These are phyloP conservation scores for Papilio demoleus DNA, from an alignment of 2,888 invertebrate species.

Conservation along the genomic window DNA sequence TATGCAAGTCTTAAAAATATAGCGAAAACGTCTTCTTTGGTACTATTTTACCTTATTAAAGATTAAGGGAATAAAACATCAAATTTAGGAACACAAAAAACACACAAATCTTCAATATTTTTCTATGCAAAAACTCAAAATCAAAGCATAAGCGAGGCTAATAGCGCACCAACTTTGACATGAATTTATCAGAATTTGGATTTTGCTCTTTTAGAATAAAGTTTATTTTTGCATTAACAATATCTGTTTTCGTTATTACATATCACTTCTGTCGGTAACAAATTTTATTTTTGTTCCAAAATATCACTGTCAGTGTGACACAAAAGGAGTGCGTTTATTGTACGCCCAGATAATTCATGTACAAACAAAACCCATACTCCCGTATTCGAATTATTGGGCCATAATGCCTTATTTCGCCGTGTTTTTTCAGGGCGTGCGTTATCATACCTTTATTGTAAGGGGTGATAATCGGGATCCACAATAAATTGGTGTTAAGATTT, in stretches of 20 bases:
- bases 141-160: not conserved
- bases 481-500: too few relatives aligned
- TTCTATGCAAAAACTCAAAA: slow-evolving; percentile 13
- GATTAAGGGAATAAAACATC: not conserved
- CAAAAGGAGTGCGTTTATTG: too few relatives aligned
- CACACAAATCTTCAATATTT: not conserved
- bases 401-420: too few relatives aligned
- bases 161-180: not conserved
- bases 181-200: not conserved
- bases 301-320: slow-evolving; percentile 1
- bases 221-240: slow-evolving; percentile 13
- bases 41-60: slow-evolving; percentile 13
- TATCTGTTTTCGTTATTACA: slow-evolving; percentile 4
- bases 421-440: too few relatives aligned
- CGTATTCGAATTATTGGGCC: too few relatives aligned
- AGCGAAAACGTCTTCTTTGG: not conserved
- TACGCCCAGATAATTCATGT: too few relatives aligned
- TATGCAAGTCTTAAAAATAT: not conserved
- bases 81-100: slow-evolving; percentile 7
- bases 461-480: too few relatives aligned
- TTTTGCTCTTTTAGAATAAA: not conserved
- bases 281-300: not conserved
- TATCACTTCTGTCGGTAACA: slow-evolving; percentile 8
- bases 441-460: too few relatives aligned
- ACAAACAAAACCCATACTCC: too few relatives aligned